Evolutionary conservation across 1,140 invertebrate genomes (phyloP), one percentile per base, ranked within the genome.

Genomic region (Pinna nobilis): DNA sequence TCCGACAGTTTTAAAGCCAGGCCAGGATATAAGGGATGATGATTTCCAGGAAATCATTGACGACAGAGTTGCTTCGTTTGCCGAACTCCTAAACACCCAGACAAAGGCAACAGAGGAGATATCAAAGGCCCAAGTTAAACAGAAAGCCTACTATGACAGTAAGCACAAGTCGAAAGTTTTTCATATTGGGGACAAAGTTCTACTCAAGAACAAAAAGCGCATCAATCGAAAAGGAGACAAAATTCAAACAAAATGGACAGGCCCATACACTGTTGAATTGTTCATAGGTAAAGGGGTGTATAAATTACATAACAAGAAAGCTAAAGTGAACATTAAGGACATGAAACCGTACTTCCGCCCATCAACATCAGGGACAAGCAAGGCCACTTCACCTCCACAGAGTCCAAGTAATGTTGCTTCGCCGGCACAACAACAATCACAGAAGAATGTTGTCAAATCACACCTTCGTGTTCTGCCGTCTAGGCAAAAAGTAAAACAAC

Each of bases 241-340:
- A 25, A 57, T 66, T 44, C 18, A 18, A 2, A 28, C 32, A 3
- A 49, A 18, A 49, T 66, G n/a, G 37, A 68, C 32, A n/a, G 51
- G 53, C 32, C 51, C 51, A 41, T 68, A 50, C n/a, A 53, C 11
- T 13, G 57, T 55, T n/a, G 3, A 32, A 0, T 18, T 0, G 2
- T 39, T 41, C 25, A 23, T 55, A 57, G 66, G 66, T 3, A 68
- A 68, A 68, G 51, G 37, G 11, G 66, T 68, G n/a, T n/a, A n/a
- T n/a, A n/a, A n/a, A n/a, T n/a, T n/a, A n/a, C n/a, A n/a, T n/a
- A n/a, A n/a, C n/a, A n/a, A n/a, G n/a, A n/a, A n/a, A n/a, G n/a
- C n/a, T n/a, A n/a, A n/a, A n/a, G n/a, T n/a, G n/a, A n/a, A n/a
- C n/a, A n/a, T n/a, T n/a, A n/a, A n/a, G n/a, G n/a, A n/a, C n/a